phyloP scores from a whole-genome alignment of 2,113 vertebrate genomes.

The Corythaeola cristata region DNA sequence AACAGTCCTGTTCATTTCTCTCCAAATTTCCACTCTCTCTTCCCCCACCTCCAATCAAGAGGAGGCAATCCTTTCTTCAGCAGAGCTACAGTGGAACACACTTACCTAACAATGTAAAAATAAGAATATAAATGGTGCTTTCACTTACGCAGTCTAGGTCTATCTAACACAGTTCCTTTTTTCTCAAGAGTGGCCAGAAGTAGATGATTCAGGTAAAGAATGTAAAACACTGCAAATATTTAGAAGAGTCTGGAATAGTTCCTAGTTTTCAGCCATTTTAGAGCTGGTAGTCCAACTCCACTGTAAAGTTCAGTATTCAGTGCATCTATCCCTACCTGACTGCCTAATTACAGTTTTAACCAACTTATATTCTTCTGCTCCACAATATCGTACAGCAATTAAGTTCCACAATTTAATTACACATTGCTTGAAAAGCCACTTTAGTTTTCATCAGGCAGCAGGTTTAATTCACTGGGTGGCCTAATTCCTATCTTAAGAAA shows the following conservation, averaged over 20 bases:
- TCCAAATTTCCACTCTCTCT: neutral
- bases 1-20: neutral
- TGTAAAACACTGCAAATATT: neutral
- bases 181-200: neutral
- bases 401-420: conserved; percentile 11
- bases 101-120: neutral
- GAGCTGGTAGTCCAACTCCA: neutral
- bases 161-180: neutral
- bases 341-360: neutral
- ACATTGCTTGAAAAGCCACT: neutral
- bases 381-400: neutral
- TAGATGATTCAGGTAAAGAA: neutral
- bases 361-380: neutral
- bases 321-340: neutral
- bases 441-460: neutral
- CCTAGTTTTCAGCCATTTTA: neutral
- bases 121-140: neutral
- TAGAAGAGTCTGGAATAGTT: neutral
- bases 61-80: neutral
- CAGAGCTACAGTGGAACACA: neutral
- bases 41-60: neutral
- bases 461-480: neutral
- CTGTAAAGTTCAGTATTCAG: neutral
- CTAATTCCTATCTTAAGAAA: neutral
- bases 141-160: neutral